Base-by-base conservation (phyloP, 2,888 invertebrate genomes). In the Chrysolina oricalcia region DNA sequence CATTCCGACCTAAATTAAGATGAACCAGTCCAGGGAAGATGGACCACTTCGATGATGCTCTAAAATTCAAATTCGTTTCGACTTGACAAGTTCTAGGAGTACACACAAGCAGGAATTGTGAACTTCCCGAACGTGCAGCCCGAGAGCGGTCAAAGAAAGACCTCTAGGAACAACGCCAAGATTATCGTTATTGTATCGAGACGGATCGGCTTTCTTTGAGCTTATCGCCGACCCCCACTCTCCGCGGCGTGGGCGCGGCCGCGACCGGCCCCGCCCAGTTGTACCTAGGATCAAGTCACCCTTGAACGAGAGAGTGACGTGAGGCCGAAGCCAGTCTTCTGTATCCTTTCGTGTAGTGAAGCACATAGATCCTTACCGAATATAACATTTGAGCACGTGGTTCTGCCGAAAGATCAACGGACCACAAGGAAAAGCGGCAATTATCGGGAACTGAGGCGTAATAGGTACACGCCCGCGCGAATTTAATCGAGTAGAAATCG, bases 221-320 rank as follows among this genome's bases (percentile, higher is more conserved):
- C 73, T 78, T 75, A 78, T 71, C 71, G 71, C 72, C 66, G 59
- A 43, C 66, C 70, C 75, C 76, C 78, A 70, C 77, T 46, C 72
- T 19, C 40, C 48, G 62, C 19, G 17, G 53, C 65, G 50, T 27
- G 69, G 83, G 83, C 83, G 83, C 76, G 80, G 66, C 74, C 64
- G 72, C 72, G 27, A 46, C 63, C 53, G 67, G 79, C 67, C 76
- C 81, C 86, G 84, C 87, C 86, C 79, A 81, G 80, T 80, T 85
- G 84, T 85, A 86, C 85, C 86, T 85, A 83, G 87, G 87, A 87
- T 87, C 85, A 88, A 87, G 87, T 87, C 88, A 87, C 87, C 88
- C 88, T 87, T 88, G 87, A 87, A 87, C 87, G 85, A 86, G 87
- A 87, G 86, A 87, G 84, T 88, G 88, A 87, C 87, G 85, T 87